Percentiles rank a stretch among this genome's conserved stretches.
phyloP scores from a whole-genome alignment of 2,888 invertebrate genomes.

The Papilio demoleus region DNA sequence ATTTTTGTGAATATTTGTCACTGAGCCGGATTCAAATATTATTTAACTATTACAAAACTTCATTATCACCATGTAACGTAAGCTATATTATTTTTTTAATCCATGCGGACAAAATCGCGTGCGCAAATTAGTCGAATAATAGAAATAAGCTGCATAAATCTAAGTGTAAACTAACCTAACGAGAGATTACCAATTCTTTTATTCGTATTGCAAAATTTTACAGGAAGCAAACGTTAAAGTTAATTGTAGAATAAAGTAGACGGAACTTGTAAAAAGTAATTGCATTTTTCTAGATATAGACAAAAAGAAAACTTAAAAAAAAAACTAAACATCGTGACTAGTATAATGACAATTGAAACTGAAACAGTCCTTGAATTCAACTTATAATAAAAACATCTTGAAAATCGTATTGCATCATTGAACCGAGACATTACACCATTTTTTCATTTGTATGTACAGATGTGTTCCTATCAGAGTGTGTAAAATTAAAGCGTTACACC shows the following conservation, averaged over 20 bases:
- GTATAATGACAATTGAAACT: slow-evolving; percentile 7
- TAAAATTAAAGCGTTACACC: no score
- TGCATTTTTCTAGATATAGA: not conserved
- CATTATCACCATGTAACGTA: no score
- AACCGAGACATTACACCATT: slow-evolving; percentile 1
- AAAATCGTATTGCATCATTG: not conserved
- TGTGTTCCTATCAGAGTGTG: not conserved
- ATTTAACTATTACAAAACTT: no score
- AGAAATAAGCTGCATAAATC: no score
- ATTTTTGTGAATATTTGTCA: not conserved
- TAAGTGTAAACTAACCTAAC: no score
- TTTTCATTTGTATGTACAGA: not conserved
- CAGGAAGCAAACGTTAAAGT: not conserved
- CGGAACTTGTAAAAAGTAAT: slow-evolving; percentile 1
- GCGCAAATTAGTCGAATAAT: no score
- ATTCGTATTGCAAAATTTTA: not conserved
- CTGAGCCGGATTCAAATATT: no score
- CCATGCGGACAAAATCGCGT: no score
- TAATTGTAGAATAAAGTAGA: not conserved
- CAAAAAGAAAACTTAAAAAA: slow-evolving; percentile 8
- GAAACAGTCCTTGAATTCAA: slow-evolving; percentile 14
- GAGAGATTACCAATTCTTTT: not conserved
- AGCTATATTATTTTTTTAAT: no score
- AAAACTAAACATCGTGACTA: slow-evolving; percentile 11
- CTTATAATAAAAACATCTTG: slow-evolving; percentile 22